A percentile compares a stretch with the other conserved stretches of the same genome.
phyloP scores from a whole-genome alignment of 1,140 invertebrate species.

The Ceratitis capitata region DNA sequence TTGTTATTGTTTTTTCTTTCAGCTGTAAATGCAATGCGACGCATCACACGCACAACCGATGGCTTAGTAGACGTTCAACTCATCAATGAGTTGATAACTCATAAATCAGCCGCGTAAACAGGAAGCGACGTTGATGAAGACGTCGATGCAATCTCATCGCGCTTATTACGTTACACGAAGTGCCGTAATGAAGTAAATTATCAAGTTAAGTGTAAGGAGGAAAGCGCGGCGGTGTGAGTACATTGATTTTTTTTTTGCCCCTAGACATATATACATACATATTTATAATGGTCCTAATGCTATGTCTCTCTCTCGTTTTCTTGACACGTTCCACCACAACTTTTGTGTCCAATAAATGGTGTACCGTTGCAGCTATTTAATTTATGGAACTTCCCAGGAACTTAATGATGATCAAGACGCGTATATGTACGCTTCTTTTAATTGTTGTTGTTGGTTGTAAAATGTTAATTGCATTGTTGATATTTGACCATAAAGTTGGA shows the following conservation, averaged over 20 bases:
- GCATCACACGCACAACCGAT: not conserved
- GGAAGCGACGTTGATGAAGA: conserved; percentile 13
- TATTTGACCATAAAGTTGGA: conserved; percentile 30
- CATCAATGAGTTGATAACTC: conserved; percentile 25
- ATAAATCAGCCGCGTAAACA: conserved; percentile 33
- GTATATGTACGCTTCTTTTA: not conserved
- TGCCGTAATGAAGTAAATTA: not conserved
- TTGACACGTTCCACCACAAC: not conserved
- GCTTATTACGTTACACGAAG: not conserved
- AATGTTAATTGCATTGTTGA: conserved; percentile 23
- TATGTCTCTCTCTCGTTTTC: not conserved
- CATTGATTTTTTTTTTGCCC: not conserved
- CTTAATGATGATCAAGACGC: not conserved
- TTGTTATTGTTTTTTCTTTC: not conserved
- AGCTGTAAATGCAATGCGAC: not conserved
- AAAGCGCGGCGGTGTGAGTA: not conserved
- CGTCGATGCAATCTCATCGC: not conserved
- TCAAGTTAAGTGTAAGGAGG: conserved; percentile 13
- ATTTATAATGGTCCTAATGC: too few relatives aligned
- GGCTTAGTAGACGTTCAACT: not conserved
- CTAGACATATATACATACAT: too few relatives aligned
- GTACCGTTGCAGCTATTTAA: not conserved
- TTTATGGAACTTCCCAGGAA: not conserved
- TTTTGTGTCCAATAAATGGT: not conserved
- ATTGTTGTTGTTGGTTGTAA: not conserved